Base-by-base conservation (phyloP, 2,113 vertebrate species). In the Cyprinodon brontotheroides region DNA sequence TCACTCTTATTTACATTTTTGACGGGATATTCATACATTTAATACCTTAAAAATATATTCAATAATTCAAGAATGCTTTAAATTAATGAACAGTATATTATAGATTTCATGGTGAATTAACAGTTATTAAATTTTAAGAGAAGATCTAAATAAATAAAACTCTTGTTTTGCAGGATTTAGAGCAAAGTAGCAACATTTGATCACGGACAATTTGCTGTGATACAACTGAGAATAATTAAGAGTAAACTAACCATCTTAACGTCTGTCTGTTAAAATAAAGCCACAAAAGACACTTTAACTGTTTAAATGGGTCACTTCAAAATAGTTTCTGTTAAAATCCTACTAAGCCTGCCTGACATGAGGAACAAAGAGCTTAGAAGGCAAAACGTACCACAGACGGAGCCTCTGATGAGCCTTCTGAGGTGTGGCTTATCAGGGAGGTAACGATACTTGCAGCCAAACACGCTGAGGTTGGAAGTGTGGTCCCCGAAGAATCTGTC, bases 371-470 rank as follows among this genome's bases (percentile, higher is more conserved):
- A n/a, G 9, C 60, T 40, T 48, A 41, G 40, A 40, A 41, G 2
- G 4, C 11, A 43, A 29, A 15, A 86, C 98, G 95, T 80, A 99
- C 98, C 97, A 92, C 97, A 99, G 84, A 99, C 96, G 57, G 98
- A 99, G 53, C 98, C 98, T 92, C 98, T 92, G 74, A 99, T 94
- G 77, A 99, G 90, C 91, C 98, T 96, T 81, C 98, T 95, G 86
- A 99, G 91, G 80, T 99, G 97, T 81, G 98, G 98, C 94, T 95
- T 96, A 84, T 98, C 96, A 0, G 98, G 98, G 89, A 99, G 96
- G 94, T 98, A 99, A 93, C 97, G 97, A 83, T 96, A 99, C 94
- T 97, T 99, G 96, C 98, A 99, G 93, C 98, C 98, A 91, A 99
- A 99, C 93, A 99, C 96, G 82, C 98, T 99, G 91, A 99, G 96